Evolutionary conservation across 2,113 vertebrate genomes (phyloP).

Genomic region (Polyodon spathula): DNA sequence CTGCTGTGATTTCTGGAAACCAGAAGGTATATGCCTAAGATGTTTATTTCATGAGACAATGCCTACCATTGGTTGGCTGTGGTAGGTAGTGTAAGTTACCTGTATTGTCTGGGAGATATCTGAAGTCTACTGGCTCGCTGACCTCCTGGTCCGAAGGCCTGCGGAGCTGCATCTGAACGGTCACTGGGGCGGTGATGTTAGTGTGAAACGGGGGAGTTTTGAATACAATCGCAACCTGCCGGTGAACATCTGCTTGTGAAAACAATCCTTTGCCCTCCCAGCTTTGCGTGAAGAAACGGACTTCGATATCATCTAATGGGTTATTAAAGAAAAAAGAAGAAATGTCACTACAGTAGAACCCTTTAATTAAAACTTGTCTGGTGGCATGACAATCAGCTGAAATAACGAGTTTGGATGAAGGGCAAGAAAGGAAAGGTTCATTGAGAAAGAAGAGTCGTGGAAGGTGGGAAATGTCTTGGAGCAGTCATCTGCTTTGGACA

Average conservation of each 20-base stretch:
- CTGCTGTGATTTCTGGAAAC: too few relatives aligned
- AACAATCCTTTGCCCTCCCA: conserved; percentile 96
- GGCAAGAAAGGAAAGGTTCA: too few relatives aligned
- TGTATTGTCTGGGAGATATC: conserved; percentile 90
- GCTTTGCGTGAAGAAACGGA: conserved; percentile 80
- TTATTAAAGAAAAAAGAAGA: not conserved
- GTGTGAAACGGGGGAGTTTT: conserved; percentile 72
- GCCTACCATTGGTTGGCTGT: too few relatives aligned
- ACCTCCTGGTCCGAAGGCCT: conserved; percentile 97
- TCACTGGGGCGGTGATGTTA: conserved; percentile 65
- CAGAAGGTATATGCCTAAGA: too few relatives aligned
- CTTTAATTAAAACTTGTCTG: too few relatives aligned
- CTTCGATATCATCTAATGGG: conserved; percentile 86
- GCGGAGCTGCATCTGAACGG: conserved; percentile 87
- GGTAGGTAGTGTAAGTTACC: conserved; percentile 49
- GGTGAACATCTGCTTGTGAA: conserved; percentile 93
- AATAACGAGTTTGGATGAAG: too few relatives aligned
- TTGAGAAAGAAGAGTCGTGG: too few relatives aligned
- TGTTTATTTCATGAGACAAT: too few relatives aligned
- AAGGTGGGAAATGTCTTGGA: too few relatives aligned
- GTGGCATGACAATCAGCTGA: too few relatives aligned
- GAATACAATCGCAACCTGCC: conserved; percentile 95
- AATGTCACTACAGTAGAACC: too few relatives aligned
- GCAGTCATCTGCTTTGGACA: too few relatives aligned
- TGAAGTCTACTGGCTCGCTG: conserved; percentile 90